These are phyloP conservation scores for Holothuria glaberrima DNA, from an alignment of 35 echinoderm and acorn worm genomes.

Conservation along the genomic window DNA sequence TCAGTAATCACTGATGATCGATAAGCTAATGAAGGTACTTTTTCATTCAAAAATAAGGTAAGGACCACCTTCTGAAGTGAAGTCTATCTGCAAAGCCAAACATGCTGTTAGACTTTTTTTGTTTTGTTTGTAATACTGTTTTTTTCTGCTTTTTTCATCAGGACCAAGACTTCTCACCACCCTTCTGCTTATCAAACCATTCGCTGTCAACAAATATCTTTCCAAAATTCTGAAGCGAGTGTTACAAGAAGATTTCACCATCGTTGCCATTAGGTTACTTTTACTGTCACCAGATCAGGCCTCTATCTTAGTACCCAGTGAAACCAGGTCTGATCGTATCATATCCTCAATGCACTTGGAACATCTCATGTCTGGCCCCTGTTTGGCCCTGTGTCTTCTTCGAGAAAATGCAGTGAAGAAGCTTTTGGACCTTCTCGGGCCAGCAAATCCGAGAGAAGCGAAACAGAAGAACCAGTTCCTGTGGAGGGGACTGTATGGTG, in stretches of 20 bases:
- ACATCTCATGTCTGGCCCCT: conserved; percentile 78
- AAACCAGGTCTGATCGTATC: conserved; percentile 49
- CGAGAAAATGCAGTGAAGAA: conserved; percentile 96
- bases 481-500: conserved; percentile 92
- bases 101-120: no score
- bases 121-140: no score
- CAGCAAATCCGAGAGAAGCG: conserved; percentile 78
- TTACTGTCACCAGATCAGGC: conserved; percentile 51
- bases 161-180: conserved; percentile 93
- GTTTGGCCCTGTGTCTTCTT: conserved; percentile 79
- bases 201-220: conserved; percentile 81
- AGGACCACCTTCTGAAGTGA: no score
- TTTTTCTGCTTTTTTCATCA: conserved; percentile 11
- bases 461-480: conserved; percentile 83
- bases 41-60: no score
- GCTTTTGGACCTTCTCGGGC: conserved; percentile 79
- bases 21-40: no score
- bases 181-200: conserved; percentile 87
- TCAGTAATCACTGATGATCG: no score
- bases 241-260: conserved; percentile 75
- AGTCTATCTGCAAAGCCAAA: no score
- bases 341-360: conserved; percentile 71
- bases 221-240: conserved; percentile 93
- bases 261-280: conserved; percentile 73
- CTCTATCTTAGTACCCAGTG: conserved; percentile 61